Percentiles rank a stretch among this genome's conserved stretches.
These are phyloP conservation scores for Orientallactaga bullata DNA, from an alignment of 2,113 vertebrate species.

Conservation along the genomic window DNA sequence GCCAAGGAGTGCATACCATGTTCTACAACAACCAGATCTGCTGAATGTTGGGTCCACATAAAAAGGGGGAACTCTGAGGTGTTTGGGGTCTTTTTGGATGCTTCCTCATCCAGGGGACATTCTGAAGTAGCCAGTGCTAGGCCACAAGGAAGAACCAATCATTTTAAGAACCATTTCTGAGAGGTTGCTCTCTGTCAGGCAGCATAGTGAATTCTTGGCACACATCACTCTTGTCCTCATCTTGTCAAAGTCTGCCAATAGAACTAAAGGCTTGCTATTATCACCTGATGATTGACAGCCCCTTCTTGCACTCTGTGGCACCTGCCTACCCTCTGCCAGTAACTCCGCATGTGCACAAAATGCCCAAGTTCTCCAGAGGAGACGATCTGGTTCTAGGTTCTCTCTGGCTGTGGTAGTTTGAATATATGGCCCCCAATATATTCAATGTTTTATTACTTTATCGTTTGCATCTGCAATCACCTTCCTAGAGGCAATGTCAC, in stretches of 20 bases:
- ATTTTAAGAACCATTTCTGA: not conserved
- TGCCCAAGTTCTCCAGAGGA: not conserved
- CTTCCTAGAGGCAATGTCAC: too few relatives aligned
- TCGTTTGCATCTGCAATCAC: too few relatives aligned
- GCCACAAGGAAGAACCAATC: not conserved
- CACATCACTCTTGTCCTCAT: too few relatives aligned
- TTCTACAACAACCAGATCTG: not conserved
- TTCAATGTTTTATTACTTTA: too few relatives aligned
- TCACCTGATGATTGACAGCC: not conserved
- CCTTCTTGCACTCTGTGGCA: not conserved
- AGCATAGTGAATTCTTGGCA: not conserved
- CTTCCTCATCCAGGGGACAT: not conserved
- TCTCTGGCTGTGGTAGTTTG: too few relatives aligned
- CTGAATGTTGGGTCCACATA: not conserved
- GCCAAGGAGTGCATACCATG: not conserved
- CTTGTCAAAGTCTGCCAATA: not conserved
- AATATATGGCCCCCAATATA: too few relatives aligned
- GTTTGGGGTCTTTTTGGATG: not conserved
- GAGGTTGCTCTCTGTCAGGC: not conserved
- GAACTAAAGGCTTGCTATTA: not conserved
- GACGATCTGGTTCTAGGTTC: fast-evolving
- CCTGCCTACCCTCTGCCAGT: too few relatives aligned
- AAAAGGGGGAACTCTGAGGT: too few relatives aligned
- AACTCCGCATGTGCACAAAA: not conserved
- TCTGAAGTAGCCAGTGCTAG: not conserved